Evolutionary conservation across 1,140 invertebrate genomes (phyloP).

Genomic region (Triops cancriformis): DNA sequence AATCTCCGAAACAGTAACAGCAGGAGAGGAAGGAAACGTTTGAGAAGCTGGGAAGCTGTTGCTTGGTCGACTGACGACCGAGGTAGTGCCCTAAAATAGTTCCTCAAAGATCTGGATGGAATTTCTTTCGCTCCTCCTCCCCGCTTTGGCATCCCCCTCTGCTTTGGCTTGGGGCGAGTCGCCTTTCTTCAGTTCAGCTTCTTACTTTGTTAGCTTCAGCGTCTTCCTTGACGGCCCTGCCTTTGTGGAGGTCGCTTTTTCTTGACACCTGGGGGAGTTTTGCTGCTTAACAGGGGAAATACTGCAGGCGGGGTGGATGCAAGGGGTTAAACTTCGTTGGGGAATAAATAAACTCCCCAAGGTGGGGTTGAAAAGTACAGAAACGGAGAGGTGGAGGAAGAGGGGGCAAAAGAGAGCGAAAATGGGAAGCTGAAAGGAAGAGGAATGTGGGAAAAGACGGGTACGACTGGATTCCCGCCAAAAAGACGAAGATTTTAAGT

Average conservation of each 20-base stretch:
- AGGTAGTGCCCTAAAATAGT: slow-evolving; percentile 10
- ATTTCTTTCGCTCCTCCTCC: neutral
- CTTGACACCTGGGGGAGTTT: neutral
- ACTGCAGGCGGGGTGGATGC: no score
- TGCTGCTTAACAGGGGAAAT: neutral
- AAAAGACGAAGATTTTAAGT: neutral
- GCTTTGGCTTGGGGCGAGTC: no score
- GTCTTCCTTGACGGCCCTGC: neutral
- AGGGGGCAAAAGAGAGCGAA: neutral
- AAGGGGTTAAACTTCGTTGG: no score
- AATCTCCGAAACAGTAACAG: no score
- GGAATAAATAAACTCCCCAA: no score
- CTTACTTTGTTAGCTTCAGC: neutral
- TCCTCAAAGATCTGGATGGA: slow-evolving; percentile 13
- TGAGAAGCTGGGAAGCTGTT: slow-evolving; percentile 13
- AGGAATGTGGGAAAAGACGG: no score
- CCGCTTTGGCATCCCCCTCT: neutral
- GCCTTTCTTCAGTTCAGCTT: neutral
- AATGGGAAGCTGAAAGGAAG: neutral
- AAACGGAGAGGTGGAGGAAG: neutral
- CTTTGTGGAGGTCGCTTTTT: neutral
- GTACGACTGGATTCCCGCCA: neutral
- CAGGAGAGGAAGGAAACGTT: neutral
- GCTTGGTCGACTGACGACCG: slow-evolving; percentile 11
- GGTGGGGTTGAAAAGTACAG: neutral